Evolutionary conservation across 2,113 vertebrate genomes (phyloP).

Genomic region (Myodes glareolus): DNA sequence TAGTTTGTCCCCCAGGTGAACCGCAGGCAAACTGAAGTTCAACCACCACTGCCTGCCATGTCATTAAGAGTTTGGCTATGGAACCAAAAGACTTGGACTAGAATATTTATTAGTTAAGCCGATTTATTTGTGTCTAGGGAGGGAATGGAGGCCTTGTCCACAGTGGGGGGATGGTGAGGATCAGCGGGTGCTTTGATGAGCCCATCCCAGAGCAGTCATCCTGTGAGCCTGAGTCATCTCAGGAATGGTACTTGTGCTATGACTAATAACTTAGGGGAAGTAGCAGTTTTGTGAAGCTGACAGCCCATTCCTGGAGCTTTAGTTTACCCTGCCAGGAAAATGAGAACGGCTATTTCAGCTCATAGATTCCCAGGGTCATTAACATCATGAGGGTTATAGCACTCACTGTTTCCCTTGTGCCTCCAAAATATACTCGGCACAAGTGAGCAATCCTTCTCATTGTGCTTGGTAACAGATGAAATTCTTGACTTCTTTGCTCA

Average conservation of each 20-base stretch:
- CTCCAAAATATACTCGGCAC: neutral
- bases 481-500: neutral
- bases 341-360: fast-evolving
- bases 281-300: neutral
- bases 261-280: neutral
- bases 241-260: neutral
- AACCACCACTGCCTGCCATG: neutral
- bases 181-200: neutral
- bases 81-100: neutral
- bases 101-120: neutral
- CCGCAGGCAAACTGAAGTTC: neutral
- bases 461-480: neutral
- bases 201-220: neutral
- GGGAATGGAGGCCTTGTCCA: neutral
- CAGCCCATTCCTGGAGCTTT: neutral
- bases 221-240: neutral
- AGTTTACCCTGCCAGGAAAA: neutral
- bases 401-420: too few species aligned
- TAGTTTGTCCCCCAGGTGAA: neutral
- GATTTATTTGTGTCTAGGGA: neutral
- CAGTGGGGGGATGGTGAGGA: too few species aligned
- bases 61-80: neutral
- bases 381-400: neutral
- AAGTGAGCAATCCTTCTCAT: fast-evolving
- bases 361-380: neutral